A percentile compares a stretch with the other conserved stretches of the same genome.
These are phyloP conservation scores for Malurus leucopterus DNA, from an alignment of 2,797 vertebrate genomes.

Conservation along the genomic window DNA sequence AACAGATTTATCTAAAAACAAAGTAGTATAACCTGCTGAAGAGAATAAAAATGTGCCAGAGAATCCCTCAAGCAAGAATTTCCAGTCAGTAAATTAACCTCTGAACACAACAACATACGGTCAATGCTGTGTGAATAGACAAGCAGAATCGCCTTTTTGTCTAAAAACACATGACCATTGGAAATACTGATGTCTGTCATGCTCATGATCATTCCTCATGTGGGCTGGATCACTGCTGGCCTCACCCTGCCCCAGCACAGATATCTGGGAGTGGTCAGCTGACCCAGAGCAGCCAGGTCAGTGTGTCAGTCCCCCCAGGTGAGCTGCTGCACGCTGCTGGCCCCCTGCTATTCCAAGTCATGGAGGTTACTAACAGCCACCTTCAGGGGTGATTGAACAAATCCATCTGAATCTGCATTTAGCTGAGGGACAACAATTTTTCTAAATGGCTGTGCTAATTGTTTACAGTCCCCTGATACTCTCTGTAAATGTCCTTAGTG, in stretches of 20 bases:
- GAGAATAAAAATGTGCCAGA: neutral
- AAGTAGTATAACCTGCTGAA: neutral
- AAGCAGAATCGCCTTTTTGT: neutral
- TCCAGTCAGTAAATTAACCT: neutral
- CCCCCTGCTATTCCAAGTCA: neutral
- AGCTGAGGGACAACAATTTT: conserved; percentile 17
- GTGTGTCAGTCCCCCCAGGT: conserved; percentile 6
- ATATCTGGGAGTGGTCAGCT: neutral
- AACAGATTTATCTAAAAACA: neutral
- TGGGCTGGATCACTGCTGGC: neutral
- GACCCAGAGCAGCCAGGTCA: conserved; percentile 21
- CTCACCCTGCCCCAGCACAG: neutral
- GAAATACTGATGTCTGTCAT: neutral
- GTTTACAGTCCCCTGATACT: neutral
- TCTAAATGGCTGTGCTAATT: conserved; percentile 37
- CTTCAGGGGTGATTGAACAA: neutral
- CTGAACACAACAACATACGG: neutral
- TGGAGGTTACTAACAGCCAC: neutral
- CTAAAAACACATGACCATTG: neutral
- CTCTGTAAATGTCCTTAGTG: neutral
- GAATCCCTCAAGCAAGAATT: neutral
- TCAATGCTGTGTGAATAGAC: neutral
- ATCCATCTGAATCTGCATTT: neutral
- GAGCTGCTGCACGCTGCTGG: conserved; percentile 1
- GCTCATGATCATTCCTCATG: rapidly evolving